These are phyloP conservation scores for Dendrolimus pini DNA, from an alignment of 2,888 invertebrate genomes.

Conservation along the genomic window DNA sequence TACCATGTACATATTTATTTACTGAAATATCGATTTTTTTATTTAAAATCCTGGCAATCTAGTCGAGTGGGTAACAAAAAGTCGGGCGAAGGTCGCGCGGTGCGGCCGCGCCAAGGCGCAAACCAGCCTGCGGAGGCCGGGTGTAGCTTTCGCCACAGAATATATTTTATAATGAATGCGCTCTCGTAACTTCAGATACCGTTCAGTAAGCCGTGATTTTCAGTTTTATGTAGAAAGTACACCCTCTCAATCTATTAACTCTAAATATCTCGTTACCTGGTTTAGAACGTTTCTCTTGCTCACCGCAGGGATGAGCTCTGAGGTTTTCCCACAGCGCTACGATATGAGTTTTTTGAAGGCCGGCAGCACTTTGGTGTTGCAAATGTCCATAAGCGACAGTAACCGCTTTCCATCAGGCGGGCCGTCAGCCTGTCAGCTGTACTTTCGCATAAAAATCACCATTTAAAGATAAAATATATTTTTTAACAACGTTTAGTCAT, in stretches of 20 bases:
- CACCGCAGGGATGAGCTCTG: too few species aligned
- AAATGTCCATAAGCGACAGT: too few species aligned
- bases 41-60: not conserved
- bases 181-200: slow-evolving; percentile 6
- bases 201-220: slow-evolving; percentile 1
- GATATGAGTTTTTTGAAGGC: too few species aligned
- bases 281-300: too few species aligned
- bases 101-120: slow-evolving; percentile 3
- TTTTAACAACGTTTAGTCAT: too few species aligned
- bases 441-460: too few species aligned
- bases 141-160: slow-evolving; percentile 8
- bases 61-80: slow-evolving; percentile 2
- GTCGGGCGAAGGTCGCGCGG: slow-evolving; percentile 13
- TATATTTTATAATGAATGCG: slow-evolving; percentile 2
- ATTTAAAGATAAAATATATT: too few species aligned
- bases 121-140: slow-evolving; percentile 4
- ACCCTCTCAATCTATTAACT: not conserved
- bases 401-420: too few species aligned
- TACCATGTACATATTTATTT: slow-evolving; percentile 1
- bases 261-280: too few species aligned
- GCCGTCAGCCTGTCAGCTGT: too few species aligned
- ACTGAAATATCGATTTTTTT: not conserved
- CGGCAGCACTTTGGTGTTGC: too few species aligned
- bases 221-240: slow-evolving; percentile 13
- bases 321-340: too few species aligned